A percentile compares a stretch with the other conserved stretches of the same genome.
Evolutionary conservation across 2,113 vertebrate genomes (phyloP).

Genomic region (Cebus imitator): DNA sequence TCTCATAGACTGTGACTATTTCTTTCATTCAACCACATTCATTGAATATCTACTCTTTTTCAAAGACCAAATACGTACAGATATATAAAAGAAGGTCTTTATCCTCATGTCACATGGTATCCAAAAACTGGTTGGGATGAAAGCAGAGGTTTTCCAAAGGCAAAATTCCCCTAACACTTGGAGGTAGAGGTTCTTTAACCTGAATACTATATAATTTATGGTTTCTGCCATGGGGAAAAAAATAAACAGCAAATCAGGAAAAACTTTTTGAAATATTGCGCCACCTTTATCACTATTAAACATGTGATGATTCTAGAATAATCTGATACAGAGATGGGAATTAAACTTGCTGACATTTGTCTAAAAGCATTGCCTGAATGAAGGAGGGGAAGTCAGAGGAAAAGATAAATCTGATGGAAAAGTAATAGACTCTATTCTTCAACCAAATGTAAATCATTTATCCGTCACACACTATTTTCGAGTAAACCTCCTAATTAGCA

Average conservation of each 20-base stretch:
- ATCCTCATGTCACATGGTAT: background rate
- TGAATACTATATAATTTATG: background rate
- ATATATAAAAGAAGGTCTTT: background rate
- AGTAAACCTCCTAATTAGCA: slow-evolving; percentile 22
- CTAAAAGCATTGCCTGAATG: background rate
- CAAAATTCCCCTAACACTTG: background rate
- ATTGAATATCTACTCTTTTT: background rate
- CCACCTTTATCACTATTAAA: background rate
- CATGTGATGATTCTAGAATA: background rate
- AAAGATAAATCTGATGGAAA: background rate
- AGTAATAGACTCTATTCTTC: slow-evolving; percentile 8
- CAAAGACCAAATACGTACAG: background rate
- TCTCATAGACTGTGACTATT: background rate
- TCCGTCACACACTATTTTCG: background rate
- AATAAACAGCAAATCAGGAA: background rate
- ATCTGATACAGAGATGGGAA: background rate
- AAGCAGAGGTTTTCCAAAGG: background rate
- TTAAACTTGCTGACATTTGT: background rate
- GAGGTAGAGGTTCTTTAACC: background rate
- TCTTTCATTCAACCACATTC: background rate
- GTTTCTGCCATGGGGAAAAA: background rate
- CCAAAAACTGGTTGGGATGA: background rate
- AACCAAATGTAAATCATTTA: slow-evolving; percentile 6
- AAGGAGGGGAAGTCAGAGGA: background rate
- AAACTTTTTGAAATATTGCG: slow-evolving; percentile 9